Evolutionary conservation across 2,888 invertebrate species (phyloP), one percentile per base, ranked within the genome.

Genomic region (Melieria omissa): DNA sequence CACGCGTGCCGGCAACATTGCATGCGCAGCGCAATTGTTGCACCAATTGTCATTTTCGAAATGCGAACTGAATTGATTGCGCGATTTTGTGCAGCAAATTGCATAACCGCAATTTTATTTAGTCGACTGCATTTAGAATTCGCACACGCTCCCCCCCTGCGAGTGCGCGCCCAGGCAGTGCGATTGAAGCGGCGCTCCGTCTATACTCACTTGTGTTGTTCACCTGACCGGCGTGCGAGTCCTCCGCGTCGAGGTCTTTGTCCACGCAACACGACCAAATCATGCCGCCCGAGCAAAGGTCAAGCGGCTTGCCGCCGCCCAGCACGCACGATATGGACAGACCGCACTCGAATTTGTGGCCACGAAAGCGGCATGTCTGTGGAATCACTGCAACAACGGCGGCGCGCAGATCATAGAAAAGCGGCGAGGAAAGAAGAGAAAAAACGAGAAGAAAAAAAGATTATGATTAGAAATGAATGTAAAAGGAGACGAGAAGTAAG

Each of bases 191-290:
- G 7, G 14, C 47, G n/a, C 10, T 14, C 47, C 5, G 42, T 49
- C 4, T 1, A 12, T 83, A 93, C 95, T 95, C 89, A 96, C 96
- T 95, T 83, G 95, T 95, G 85, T 95, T 95, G 85, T 94, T 93
- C 3, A 95, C 90, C 16, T 93, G 89, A 41, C 91, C 92, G 14
- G 90, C 87, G 79, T 92, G 89, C 73, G 86, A 85, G 74, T 86
- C 86, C 75, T 88, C 91, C 57, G 89, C 88, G 83, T 77, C 91
- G 87, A 85, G 88, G 84, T 94, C 92, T 76, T 91, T 89, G 85
- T 95, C 95, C 9, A 97, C 93, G 83, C 97, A 97, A 86, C 97
- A 97, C 5, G 95, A 94, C 96, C 97, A 97, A 79, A 97, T 95
- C 91, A 96, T 92, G 67, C 97, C 97, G 41, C 97, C 97, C 10